These are phyloP conservation scores for Hyaena hyaena DNA, from an alignment of 2,113 vertebrate genomes.

Conservation along the genomic window DNA sequence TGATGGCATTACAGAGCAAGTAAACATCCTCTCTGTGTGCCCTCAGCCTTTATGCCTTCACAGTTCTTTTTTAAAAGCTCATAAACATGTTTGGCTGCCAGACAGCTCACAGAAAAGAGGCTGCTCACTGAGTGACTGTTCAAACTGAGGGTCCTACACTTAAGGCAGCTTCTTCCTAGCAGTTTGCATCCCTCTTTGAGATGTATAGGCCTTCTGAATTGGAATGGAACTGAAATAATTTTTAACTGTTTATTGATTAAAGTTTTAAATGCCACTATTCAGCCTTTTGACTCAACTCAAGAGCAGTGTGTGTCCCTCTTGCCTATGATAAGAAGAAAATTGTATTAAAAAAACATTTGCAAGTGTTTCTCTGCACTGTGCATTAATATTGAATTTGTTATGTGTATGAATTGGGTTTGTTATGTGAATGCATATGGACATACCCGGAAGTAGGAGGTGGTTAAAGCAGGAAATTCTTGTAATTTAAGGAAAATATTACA, in stretches of 20 bases:
- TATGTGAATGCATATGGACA: background rate
- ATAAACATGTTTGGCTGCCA: conserved; percentile 55
- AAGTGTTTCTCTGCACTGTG: background rate
- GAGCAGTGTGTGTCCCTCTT: background rate
- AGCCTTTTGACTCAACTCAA: background rate
- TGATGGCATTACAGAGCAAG: background rate
- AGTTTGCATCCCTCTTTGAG: background rate
- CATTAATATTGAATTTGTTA: background rate
- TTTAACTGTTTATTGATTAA: background rate
- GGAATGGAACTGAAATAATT: background rate
- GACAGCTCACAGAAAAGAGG: conserved; percentile 12
- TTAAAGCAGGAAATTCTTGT: background rate
- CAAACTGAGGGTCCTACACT: background rate
- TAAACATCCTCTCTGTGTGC: background rate
- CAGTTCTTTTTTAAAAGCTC: conserved; percentile 27
- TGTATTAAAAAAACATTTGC: background rate
- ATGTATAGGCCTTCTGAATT: background rate
- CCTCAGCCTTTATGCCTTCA: background rate
- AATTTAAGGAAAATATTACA: background rate
- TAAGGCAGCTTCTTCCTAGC: background rate
- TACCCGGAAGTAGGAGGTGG: background rate
- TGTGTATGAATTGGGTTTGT: background rate
- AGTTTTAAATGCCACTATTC: background rate
- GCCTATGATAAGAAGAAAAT: background rate
- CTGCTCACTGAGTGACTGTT: background rate